A percentile compares a stretch with the other conserved stretches of the same genome.
Conservation (phyloP, 1,140 invertebrate genomes). For the Stratiolaelaps scimitus region DNA sequence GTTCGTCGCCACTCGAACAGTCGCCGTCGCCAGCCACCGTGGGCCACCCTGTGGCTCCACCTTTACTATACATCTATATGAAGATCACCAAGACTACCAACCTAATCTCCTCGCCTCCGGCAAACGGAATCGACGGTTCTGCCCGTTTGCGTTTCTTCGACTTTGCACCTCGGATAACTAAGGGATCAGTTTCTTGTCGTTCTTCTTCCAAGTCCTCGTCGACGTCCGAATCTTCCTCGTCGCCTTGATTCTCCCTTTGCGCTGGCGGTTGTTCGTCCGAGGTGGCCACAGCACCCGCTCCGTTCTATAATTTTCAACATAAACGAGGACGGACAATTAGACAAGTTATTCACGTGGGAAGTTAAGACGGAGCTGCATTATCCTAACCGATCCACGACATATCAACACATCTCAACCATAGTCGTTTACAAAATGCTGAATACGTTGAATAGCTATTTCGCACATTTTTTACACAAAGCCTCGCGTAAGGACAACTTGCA, state of each 20-base stretch:
- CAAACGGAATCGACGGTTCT: constrained; percentile 1
- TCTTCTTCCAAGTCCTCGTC: neutral
- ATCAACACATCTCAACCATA: too few species aligned
- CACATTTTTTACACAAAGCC: too few species aligned
- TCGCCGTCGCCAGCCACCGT: neutral
- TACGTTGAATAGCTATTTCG: too few species aligned
- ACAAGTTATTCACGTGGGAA: too few species aligned
- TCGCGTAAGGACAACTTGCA: too few species aligned
- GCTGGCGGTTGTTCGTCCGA: neutral
- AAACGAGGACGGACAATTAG: too few species aligned
- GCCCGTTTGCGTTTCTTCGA: constrained; percentile 1
- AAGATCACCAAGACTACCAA: neutral
- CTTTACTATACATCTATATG: neutral
- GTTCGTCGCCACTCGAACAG: neutral
- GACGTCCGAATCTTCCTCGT: neutral
- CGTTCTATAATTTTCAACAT: constrained; percentile 7
- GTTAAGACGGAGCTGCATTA: too few species aligned
- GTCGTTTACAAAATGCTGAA: too few species aligned
- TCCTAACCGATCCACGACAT: too few species aligned
- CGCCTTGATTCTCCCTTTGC: neutral
- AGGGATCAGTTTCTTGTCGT: neutral
- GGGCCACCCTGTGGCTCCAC: neutral
- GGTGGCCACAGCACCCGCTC: neutral
- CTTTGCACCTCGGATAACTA: neutral
- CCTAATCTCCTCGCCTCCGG: constrained; percentile 8